These are phyloP conservation scores for Perizoma affinitatum DNA, from an alignment of 2,888 invertebrate genomes.

Conservation along the genomic window DNA sequence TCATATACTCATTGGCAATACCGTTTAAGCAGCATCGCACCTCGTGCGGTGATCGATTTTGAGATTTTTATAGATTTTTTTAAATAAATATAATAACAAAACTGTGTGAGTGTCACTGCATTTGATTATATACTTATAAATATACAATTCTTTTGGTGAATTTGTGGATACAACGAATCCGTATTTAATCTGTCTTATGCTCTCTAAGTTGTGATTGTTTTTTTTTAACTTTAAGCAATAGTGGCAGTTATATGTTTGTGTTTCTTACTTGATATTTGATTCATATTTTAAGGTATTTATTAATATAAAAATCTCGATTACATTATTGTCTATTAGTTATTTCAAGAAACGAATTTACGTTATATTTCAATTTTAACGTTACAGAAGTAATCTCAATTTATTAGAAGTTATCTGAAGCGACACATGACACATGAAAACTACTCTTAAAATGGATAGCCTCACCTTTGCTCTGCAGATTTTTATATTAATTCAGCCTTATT, in stretches of 20 bases:
- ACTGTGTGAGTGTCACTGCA: not conserved
- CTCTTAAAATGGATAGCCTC: too few species aligned
- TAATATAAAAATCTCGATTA: slow-evolving; percentile 5
- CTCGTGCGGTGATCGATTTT: not conserved
- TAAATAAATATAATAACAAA: not conserved
- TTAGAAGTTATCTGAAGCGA: too few species aligned
- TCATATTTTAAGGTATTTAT: not conserved
- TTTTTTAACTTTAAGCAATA: slow-evolving; percentile 32
- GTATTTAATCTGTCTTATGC: slow-evolving; percentile 37
- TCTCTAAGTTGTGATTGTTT: slow-evolving; percentile 58
- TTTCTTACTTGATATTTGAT: not conserved
- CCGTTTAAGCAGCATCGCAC: not conserved
- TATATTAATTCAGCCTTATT: not conserved
- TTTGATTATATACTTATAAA: slow-evolving; percentile 3
- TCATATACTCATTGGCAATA: not conserved
- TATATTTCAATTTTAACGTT: too few species aligned
- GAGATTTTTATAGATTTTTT: not conserved
- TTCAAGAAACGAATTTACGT: too few species aligned
- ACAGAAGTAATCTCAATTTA: too few species aligned
- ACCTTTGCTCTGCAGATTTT: not conserved
- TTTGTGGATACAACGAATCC: slow-evolving; percentile 43
- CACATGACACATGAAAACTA: too few species aligned
- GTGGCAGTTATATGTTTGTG: slow-evolving; percentile 12
- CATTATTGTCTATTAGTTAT: not conserved
- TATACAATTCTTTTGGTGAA: not conserved